Percentiles rank a stretch among this genome's conserved stretches.
These are phyloP conservation scores for Vulpes ferrilata DNA, from an alignment of 2,113 vertebrate genomes.

Conservation along the genomic window DNA sequence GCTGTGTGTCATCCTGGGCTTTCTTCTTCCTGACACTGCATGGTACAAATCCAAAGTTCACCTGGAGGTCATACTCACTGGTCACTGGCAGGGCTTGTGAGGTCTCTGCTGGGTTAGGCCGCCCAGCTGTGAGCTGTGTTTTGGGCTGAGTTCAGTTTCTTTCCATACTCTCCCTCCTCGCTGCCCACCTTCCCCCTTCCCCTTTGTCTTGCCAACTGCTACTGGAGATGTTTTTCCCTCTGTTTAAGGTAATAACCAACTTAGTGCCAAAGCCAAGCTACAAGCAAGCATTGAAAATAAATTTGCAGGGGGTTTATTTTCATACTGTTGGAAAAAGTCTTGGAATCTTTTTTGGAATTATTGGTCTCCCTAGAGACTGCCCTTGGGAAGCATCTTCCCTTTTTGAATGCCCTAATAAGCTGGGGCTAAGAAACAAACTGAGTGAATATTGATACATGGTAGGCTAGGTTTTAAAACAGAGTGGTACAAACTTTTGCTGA, in stretches of 20 bases:
- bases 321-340: slow-evolving; percentile 40
- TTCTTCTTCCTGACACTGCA: slow-evolving; percentile 45
- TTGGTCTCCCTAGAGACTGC: not conserved
- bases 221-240: slow-evolving; percentile 54
- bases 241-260: slow-evolving; percentile 58
- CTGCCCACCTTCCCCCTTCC: not conserved
- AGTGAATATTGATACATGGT: not conserved
- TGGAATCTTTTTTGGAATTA: not conserved
- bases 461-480: not conserved
- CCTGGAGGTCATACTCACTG: slow-evolving; percentile 38
- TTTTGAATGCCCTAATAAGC: not conserved
- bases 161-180: not conserved
- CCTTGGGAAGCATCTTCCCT: not conserved
- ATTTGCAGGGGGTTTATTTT: slow-evolving; percentile 64
- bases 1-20: not conserved
- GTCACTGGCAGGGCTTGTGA: slow-evolving; percentile 44
- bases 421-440: not conserved
- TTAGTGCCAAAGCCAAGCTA: slow-evolving; percentile 49
- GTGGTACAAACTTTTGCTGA: not conserved
- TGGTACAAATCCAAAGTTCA: slow-evolving; percentile 48
- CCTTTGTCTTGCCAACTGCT: slow-evolving; percentile 14
- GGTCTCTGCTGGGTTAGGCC: slow-evolving; percentile 28
- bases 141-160: not conserved
- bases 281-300: slow-evolving; percentile 56
- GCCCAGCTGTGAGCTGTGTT: not conserved